Percentiles rank a stretch among this genome's conserved stretches.
These are phyloP conservation scores for Asbolus verrucosus DNA, from an alignment of 1,140 invertebrate species.

Conservation along the genomic window DNA sequence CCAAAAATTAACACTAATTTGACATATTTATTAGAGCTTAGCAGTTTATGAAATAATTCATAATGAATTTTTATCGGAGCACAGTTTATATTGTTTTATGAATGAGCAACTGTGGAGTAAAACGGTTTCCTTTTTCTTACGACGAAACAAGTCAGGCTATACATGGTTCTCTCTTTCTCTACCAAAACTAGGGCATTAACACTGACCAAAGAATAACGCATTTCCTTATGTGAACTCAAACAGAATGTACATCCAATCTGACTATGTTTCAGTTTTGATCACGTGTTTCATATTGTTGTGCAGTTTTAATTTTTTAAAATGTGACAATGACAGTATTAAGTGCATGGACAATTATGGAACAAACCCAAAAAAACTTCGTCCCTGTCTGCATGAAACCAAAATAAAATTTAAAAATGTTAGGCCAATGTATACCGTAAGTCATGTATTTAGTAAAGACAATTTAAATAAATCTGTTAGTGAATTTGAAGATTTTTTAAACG, in stretches of 20 bases:
- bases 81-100: not conserved
- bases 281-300: conserved; percentile 23
- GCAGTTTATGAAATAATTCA: no score
- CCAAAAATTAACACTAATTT: no score
- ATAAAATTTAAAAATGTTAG: not conserved
- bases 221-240: conserved; percentile 20
- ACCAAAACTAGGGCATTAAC: conserved; percentile 35
- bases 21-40: no score
- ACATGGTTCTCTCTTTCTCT: conserved; percentile 4
- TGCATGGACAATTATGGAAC: conserved; percentile 6
- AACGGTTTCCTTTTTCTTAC: not conserved
- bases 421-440: not conserved
- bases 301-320: conserved; percentile 12
- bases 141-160: conserved; percentile 9
- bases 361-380: conserved; percentile 25
- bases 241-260: conserved; percentile 34
- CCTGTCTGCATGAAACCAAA: conserved; percentile 18
- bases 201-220: conserved; percentile 12
- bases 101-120: conserved; percentile 5
- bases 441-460: conserved; percentile 1
- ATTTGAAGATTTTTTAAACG: not conserved
- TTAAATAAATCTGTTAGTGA: not conserved
- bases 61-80: no score
- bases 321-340: not conserved
- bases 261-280: conserved; percentile 17